Base-by-base conservation (phyloP, 2,888 invertebrate genomes). In the Rhaphigaster nebulosa region DNA sequence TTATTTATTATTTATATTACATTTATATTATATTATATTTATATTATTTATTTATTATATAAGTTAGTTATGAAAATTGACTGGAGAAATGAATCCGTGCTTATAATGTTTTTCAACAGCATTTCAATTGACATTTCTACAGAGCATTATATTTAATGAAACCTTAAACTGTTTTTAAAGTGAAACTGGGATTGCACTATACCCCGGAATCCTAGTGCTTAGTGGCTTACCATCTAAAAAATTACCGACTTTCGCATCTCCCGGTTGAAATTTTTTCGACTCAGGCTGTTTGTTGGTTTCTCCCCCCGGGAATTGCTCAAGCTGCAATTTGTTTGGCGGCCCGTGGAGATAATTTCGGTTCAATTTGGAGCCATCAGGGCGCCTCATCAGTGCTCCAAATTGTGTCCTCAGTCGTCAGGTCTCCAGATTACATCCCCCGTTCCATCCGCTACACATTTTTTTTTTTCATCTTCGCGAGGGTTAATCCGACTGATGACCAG, bases 241-340 rank as follows among this genome's bases (percentile, higher is more conserved):
- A 76, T 38, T 23, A 13, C 29, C 12, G 70, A 1, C 38, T 20
- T 34, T 38, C 1, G 20, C 20, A 70, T 8, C 15, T n/a, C 70
- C 2, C 34, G 20, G 15, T 6, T 6, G 18, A 34, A 34, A 45
- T 84, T 84, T n/a, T 84, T 41, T 13, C 41, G 23, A 6, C 41
- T 3, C 10, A 26, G 6, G 8, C 41, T 41, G 80, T 38, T 41
- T 41, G 80, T 38, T 12, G 76, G 38, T 10, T 34, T 2, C 38
- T 5, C 26, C 45, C 84, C 45, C n/a, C 84, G 0, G 1, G 4
- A 84, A 45, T 84, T 45, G 41, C 45, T 45, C 23, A 15, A 45
- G 38, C 80, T 80, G 84, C 84, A 84, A 84, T 84, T n/a, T 50
- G 84, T 84, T 84, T 50, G 84, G n/a, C 84, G 45, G n/a, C 45